These are phyloP conservation scores for Gila robusta DNA, from an alignment of 2,797 vertebrate genomes.

Conservation along the genomic window DNA sequence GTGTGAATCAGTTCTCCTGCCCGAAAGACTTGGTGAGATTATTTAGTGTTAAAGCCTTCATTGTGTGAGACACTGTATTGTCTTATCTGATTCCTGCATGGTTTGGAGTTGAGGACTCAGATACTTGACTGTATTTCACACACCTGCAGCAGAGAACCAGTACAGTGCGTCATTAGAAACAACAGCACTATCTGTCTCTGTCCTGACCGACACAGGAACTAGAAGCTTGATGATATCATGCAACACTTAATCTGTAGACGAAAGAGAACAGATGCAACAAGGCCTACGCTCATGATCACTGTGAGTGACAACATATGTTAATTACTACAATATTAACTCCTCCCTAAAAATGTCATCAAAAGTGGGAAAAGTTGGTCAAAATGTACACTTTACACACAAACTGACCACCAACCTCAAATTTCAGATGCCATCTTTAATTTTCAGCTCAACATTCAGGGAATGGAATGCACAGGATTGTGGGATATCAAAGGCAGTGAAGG, in stretches of 20 bases:
- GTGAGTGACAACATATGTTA: background rate
- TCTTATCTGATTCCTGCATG: constrained; percentile 23
- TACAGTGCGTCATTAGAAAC: constrained; percentile 5
- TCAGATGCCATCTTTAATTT: too few relatives aligned
- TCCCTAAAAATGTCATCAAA: too few relatives aligned
- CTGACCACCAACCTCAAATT: too few relatives aligned
- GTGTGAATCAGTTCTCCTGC: constrained; percentile 37
- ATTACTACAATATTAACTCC: too few relatives aligned
- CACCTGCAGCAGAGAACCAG: background rate
- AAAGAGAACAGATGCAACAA: background rate
- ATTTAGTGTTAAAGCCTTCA: background rate
- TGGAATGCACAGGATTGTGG: too few relatives aligned
- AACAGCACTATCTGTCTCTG: constrained; percentile 6
- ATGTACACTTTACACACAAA: too few relatives aligned
- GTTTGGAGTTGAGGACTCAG: background rate
- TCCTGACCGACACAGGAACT: background rate
- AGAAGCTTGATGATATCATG: constrained; percentile 20
- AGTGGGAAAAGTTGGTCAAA: too few relatives aligned
- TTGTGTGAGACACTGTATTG: constrained; percentile 5
- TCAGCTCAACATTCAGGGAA: too few relatives aligned
- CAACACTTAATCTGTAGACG: background rate
- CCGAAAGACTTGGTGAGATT: background rate
- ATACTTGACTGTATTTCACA: background rate
- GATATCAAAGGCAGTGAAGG: too few relatives aligned
- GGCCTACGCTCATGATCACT: background rate